phyloP scores from a whole-genome alignment of 1,140 invertebrate species.

The Spodoptera litura region DNA sequence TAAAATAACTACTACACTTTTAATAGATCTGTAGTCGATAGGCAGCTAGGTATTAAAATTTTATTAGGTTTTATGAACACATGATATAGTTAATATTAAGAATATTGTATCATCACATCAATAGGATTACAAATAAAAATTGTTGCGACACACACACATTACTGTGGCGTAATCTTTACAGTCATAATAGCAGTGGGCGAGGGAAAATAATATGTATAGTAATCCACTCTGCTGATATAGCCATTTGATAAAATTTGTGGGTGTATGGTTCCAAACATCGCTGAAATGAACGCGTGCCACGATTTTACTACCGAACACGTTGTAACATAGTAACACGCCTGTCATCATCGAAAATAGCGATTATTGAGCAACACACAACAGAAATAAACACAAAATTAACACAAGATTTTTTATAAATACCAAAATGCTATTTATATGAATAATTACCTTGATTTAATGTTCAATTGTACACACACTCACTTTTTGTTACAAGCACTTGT shows the following conservation, averaged over 20 bases:
- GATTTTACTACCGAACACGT: not conserved
- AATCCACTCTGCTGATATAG: too few species aligned
- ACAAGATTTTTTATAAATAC: not conserved
- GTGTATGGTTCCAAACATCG: not conserved
- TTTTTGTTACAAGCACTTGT: constrained; percentile 13
- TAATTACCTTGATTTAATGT: constrained; percentile 6
- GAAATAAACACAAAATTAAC: constrained; percentile 55
- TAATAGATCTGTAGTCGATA: not conserved
- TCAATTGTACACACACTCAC: constrained; percentile 5
- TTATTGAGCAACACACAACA: constrained; percentile 62
- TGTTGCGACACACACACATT: too few species aligned
- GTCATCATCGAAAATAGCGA: constrained; percentile 80
- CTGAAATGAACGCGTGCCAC: not conserved
- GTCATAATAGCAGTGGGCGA: too few species aligned
- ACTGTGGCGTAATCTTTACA: too few species aligned
- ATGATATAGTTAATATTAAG: too few species aligned
- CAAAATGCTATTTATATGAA: not conserved
- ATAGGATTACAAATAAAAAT: too few species aligned
- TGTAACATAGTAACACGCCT: constrained; percentile 32
- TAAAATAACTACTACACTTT: not conserved
- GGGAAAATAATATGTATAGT: too few species aligned
- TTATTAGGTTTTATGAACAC: too few species aligned
- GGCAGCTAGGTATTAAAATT: too few species aligned
- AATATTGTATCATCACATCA: too few species aligned
- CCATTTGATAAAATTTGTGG: not conserved